phyloP scores from a whole-genome alignment of 2,888 invertebrate genomes.

The Melinopterus prodromus region DNA sequence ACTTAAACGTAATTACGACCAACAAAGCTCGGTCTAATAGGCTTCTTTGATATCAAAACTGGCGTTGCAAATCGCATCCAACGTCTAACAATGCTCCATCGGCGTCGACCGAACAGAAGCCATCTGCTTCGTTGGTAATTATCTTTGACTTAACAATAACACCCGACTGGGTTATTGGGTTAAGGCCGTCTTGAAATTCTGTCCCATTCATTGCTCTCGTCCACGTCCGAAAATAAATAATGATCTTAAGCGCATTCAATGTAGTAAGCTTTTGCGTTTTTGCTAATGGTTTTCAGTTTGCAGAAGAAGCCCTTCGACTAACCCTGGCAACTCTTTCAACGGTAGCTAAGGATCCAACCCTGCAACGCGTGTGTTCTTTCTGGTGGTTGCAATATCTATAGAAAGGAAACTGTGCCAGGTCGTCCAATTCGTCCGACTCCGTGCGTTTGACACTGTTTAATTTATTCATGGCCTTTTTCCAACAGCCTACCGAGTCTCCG shows the following conservation, averaged over 20 bases:
- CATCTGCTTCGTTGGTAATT: conserved; percentile 40
- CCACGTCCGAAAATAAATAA: conserved; percentile 14
- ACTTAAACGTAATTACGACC: neutral
- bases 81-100: conserved; percentile 15
- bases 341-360: neutral
- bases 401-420: conserved; percentile 13
- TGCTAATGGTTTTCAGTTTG: conserved; percentile 4
- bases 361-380: neutral
- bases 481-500: conserved; percentile 7
- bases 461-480: conserved; percentile 21
- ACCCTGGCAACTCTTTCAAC: conserved; percentile 21
- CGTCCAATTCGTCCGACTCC: conserved; percentile 8
- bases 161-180: conserved; percentile 45
- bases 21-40: conserved; percentile 4
- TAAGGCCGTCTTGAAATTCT: conserved; percentile 43
- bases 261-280: neutral
- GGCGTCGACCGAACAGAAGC: conserved; percentile 28
- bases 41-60: conserved; percentile 12
- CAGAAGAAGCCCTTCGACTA: conserved; percentile 7
- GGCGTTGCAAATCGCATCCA: conserved; percentile 22
- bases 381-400: neutral
- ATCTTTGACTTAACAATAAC: conserved; percentile 39
- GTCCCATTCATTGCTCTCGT: neutral
- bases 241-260: neutral
- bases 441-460: conserved; percentile 24